Evolutionary conservation across 2,888 invertebrate species (phyloP).

Genomic region (Adelognathus sp.): DNA sequence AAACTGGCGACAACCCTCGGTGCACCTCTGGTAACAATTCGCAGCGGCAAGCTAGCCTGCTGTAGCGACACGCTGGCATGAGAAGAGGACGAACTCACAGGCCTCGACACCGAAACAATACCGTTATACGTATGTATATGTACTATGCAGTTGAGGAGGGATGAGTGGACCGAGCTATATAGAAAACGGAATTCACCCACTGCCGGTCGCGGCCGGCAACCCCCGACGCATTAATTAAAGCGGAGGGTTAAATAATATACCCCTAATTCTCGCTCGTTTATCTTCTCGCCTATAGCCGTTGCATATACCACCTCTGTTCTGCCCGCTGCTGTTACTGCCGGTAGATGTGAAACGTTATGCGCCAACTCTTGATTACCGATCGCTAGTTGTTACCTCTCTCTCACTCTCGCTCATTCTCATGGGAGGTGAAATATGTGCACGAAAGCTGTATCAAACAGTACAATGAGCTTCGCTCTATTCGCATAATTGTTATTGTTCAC

Average conservation of each 20-base stretch:
- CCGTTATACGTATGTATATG: slow-evolving; percentile 8
- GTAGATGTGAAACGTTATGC: slow-evolving; percentile 20
- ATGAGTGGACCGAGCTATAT: slow-evolving; percentile 34
- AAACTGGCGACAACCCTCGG: slow-evolving; percentile 20
- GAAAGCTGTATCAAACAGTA: not conserved
- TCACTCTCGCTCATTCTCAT: too few species aligned
- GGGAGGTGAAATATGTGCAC: slow-evolving; percentile 1
- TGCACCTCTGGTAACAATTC: slow-evolving; percentile 15
- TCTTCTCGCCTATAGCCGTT: slow-evolving; percentile 45
- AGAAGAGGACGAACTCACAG: not conserved
- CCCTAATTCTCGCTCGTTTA: slow-evolving; percentile 65
- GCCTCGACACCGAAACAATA: slow-evolving; percentile 22
- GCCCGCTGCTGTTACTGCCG: not conserved
- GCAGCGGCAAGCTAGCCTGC: not conserved
- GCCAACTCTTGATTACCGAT: slow-evolving; percentile 46
- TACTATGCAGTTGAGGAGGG: not conserved
- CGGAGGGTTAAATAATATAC: slow-evolving; percentile 67
- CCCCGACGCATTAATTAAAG: slow-evolving; percentile 68
- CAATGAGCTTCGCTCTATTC: too few species aligned
- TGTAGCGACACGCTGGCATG: slow-evolving; percentile 7
- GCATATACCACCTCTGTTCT: not conserved
- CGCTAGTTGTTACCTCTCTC: slow-evolving; percentile 45
- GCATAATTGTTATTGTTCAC: too few species aligned
- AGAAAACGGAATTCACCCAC: slow-evolving; percentile 53
- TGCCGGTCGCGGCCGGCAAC: not conserved